phyloP scores from a whole-genome alignment of 2,888 invertebrate genomes.

The Oxycera nigricornis region DNA sequence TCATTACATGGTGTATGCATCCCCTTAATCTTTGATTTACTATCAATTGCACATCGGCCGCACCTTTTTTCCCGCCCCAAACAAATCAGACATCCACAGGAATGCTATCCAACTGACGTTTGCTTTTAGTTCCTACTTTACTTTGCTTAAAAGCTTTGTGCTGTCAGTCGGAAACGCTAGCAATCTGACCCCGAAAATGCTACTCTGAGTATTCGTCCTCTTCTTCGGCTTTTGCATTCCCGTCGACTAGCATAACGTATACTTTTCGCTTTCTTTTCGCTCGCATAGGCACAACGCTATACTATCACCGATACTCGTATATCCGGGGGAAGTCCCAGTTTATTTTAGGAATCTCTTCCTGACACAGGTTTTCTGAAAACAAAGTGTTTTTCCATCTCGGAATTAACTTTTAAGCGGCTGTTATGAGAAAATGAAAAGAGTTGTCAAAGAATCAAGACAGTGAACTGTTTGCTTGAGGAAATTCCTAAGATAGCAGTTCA shows the following conservation, averaged over 20 bases:
- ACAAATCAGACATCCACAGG: neutral
- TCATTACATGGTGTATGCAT: neutral
- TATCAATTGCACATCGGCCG: neutral
- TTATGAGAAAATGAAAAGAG: no score
- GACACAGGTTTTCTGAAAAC: no score
- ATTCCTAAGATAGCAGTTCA: no score
- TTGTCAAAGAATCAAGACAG: no score
- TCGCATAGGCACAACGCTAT: no score
- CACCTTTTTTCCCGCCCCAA: neutral
- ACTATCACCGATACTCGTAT: no score
- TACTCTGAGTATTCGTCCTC: neutral
- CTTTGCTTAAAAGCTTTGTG: constrained; percentile 26
- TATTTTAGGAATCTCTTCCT: no score
- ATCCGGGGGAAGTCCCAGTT: no score
- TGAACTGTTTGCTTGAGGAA: no score
- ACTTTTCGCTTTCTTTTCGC: no score
- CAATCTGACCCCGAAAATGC: constrained; percentile 48
- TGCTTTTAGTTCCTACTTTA: constrained; percentile 28
- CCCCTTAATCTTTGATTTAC: neutral
- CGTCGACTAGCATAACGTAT: constrained; percentile 16
- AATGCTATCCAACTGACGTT: constrained; percentile 29
- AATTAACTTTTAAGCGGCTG: no score
- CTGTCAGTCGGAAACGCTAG: constrained; percentile 47
- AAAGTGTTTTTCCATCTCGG: no score
- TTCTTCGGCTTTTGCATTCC: constrained; percentile 7